Conservation (phyloP, 2,888 invertebrate genomes). For the Phymatocera aterrima region DNA sequence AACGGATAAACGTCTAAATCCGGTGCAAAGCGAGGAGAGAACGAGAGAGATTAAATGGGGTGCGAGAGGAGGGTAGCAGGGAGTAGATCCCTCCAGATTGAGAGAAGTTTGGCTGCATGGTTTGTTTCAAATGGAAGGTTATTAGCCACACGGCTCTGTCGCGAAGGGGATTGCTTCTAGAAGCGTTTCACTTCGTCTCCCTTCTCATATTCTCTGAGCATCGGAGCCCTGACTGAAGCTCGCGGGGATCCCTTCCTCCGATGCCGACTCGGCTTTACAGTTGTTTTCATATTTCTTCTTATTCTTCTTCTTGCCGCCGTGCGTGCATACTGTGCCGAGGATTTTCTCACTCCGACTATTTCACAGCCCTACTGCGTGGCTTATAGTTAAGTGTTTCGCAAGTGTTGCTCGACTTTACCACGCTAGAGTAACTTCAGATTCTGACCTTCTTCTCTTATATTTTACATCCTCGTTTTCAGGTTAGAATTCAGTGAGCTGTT, state of each 20-base stretch:
- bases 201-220: slow-evolving; percentile 23
- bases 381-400: slow-evolving; percentile 15
- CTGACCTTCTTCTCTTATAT: slow-evolving; percentile 11
- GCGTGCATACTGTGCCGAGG: not conserved
- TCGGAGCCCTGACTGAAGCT: not conserved
- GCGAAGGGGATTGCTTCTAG: not conserved
- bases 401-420: not conserved
- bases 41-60: slow-evolving; percentile 45
- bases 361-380: not conserved
- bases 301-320: not conserved
- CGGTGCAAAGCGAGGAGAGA: slow-evolving; percentile 1
- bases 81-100: slow-evolving; percentile 43
- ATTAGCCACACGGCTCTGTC: slow-evolving; percentile 35
- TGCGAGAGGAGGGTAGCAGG: slow-evolving; percentile 21
- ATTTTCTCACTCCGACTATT: not conserved
- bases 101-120: slow-evolving; percentile 50
- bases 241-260: not conserved
- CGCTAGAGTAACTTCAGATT: slow-evolving; percentile 11
- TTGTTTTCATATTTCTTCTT: slow-evolving; percentile 19
- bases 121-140: slow-evolving; percentile 53
- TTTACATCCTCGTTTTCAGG: not conserved
- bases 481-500: slow-evolving; percentile 13
- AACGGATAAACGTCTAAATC: slow-evolving; percentile 33
- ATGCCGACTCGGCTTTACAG: not conserved
- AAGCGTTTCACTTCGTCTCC: slow-evolving; percentile 44